Evolutionary conservation across 2,797 vertebrate genomes (phyloP).

Genomic region (Sebastolobus alascanus): DNA sequence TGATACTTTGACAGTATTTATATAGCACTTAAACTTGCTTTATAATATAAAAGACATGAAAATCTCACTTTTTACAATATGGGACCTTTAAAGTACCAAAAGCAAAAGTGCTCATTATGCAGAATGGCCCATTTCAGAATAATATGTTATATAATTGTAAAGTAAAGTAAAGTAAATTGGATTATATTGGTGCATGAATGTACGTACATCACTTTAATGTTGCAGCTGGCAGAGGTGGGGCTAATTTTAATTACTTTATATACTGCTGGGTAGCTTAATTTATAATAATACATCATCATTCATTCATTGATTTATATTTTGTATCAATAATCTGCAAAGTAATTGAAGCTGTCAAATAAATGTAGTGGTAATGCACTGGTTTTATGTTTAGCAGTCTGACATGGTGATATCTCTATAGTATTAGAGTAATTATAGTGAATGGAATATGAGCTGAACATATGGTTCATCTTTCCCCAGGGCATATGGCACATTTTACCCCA

Average conservation of each 20-base stretch:
- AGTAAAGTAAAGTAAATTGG: not conserved
- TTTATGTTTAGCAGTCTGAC: not conserved
- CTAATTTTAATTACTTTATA: not conserved
- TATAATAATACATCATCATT: not conserved
- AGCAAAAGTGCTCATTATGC: too few species aligned
- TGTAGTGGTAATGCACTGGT: not conserved
- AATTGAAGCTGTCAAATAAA: not conserved
- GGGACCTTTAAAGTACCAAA: too few species aligned
- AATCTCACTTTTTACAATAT: too few species aligned
- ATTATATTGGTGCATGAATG: not conserved
- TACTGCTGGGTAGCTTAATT: not conserved
- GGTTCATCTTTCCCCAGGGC: not conserved
- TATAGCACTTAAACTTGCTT: too few species aligned
- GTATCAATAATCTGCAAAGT: not conserved
- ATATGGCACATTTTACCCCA: slow-evolving; percentile 15
- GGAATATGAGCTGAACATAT: slow-evolving; percentile 2
- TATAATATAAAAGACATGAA: too few species aligned
- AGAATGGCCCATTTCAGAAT: not conserved
- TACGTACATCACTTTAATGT: not conserved
- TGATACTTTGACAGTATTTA: too few species aligned
- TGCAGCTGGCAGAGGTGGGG: not conserved
- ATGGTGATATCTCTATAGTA: not conserved
- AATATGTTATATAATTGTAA: not conserved
- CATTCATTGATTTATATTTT: not conserved
- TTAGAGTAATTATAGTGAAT: not conserved